These are phyloP conservation scores for Tribolium castaneum DNA, from an alignment of 1,140 invertebrate genomes.

Conservation along the genomic window DNA sequence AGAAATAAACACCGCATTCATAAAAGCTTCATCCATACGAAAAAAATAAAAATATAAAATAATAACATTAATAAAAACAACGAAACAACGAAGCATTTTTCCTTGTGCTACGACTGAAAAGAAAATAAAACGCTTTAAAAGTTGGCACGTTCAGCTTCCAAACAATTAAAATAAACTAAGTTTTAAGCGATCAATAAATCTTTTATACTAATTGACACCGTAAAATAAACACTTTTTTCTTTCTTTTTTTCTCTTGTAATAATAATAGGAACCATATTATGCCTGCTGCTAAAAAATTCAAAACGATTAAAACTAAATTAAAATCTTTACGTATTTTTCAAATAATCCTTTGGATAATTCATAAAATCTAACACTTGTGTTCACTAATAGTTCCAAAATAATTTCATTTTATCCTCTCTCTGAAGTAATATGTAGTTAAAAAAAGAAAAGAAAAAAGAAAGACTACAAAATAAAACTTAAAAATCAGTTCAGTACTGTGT, in stretches of 20 bases:
- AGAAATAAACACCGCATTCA: slow-evolving; percentile 41
- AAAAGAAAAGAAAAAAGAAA: slow-evolving; percentile 48
- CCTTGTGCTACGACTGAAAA: slow-evolving; percentile 22
- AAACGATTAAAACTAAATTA: slow-evolving; percentile 16
- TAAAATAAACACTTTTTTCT: slow-evolving; percentile 45
- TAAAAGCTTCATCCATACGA: slow-evolving; percentile 17
- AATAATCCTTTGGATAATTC: slow-evolving; percentile 28
- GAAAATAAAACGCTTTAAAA: slow-evolving; percentile 41
- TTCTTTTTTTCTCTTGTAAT: slow-evolving; percentile 6
- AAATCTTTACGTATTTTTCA: slow-evolving; percentile 33
- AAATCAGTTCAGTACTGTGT: slow-evolving; percentile 62
- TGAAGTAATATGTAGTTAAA: slow-evolving; percentile 33
- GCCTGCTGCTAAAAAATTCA: slow-evolving; percentile 52
- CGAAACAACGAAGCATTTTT: slow-evolving; percentile 47
- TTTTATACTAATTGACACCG: slow-evolving; percentile 51
- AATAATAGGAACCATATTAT: slow-evolving; percentile 58
- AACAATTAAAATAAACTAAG: slow-evolving; percentile 47
- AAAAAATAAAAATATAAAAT: slow-evolving; percentile 41
- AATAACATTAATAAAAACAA: slow-evolving; percentile 37
- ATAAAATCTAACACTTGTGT: slow-evolving; percentile 12
- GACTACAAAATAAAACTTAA: slow-evolving; percentile 52
- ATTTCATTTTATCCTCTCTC: slow-evolving; percentile 19
- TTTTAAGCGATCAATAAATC: slow-evolving; percentile 44
- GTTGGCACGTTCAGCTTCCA: slow-evolving; percentile 55
- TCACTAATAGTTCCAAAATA: slow-evolving; percentile 26